Evolutionary conservation across 2,888 invertebrate species (phyloP).

Genomic region (Gandaritis pyraliata): DNA sequence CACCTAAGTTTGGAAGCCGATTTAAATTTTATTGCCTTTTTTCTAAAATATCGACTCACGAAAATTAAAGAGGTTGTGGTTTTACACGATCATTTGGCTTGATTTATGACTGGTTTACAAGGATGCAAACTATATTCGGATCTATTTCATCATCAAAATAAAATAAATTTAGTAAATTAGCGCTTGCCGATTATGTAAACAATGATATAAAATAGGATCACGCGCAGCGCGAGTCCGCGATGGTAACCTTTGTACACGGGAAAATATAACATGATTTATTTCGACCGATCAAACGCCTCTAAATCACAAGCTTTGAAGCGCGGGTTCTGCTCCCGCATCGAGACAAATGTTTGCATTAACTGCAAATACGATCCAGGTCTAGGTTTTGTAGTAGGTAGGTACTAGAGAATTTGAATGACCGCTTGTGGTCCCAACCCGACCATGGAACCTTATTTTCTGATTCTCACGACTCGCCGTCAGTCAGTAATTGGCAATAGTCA

Average conservation of each 20-base stretch:
- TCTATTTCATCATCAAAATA: slow-evolving; percentile 13
- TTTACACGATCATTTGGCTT: slow-evolving; percentile 28
- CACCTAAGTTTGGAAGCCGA: slow-evolving; percentile 38
- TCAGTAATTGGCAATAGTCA: too few relatives aligned
- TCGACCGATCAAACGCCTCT: too few relatives aligned
- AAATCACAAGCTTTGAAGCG: too few relatives aligned
- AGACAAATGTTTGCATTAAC: too few relatives aligned
- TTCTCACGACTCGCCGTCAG: too few relatives aligned
- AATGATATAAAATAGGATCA: not conserved
- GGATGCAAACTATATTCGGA: slow-evolving; percentile 23
- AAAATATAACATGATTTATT: too few relatives aligned
- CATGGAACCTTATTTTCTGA: too few relatives aligned
- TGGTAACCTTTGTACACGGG: not conserved
- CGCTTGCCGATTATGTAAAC: not conserved
- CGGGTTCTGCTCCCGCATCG: too few relatives aligned
- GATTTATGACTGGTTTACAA: slow-evolving; percentile 30
- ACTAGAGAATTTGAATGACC: too few relatives aligned
- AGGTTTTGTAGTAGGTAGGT: too few relatives aligned
- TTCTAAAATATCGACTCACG: slow-evolving; percentile 18
- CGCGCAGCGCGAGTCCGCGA: not conserved
- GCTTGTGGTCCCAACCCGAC: too few relatives aligned
- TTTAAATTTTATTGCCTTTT: slow-evolving; percentile 37
- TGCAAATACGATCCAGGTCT: too few relatives aligned
- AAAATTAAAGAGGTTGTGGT: slow-evolving; percentile 23
- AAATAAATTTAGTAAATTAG: slow-evolving; percentile 2